Conservation (phyloP, 2,888 invertebrate genomes). For the Saturnia japonica region DNA sequence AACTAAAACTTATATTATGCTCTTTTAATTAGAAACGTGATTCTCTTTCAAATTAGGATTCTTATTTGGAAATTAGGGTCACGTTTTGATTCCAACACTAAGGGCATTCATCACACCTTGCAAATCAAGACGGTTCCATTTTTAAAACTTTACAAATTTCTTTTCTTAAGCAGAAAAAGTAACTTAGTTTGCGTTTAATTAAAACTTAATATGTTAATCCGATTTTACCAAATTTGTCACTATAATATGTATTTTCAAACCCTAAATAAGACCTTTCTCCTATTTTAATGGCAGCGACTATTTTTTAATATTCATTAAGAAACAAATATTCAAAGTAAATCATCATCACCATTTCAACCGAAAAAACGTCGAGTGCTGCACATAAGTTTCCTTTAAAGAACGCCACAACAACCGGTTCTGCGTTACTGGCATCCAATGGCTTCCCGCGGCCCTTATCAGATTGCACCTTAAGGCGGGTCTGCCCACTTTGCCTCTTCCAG, state of each 20-base stretch:
- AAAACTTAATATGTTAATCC: background rate
- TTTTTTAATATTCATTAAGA: too few relatives aligned
- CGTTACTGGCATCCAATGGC: too few relatives aligned
- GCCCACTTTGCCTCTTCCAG: too few relatives aligned
- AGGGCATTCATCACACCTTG: background rate
- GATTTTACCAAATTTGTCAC: background rate
- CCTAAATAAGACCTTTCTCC: too few relatives aligned
- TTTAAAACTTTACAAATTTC: background rate
- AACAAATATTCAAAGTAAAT: too few relatives aligned
- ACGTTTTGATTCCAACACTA: background rate
- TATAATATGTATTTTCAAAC: background rate
- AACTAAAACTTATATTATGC: background rate
- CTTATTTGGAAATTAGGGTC: background rate
- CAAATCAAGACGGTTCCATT: background rate
- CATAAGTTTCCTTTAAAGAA: too few relatives aligned
- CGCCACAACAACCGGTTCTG: too few relatives aligned
- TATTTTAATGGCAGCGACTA: too few relatives aligned
- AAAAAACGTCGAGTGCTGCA: too few relatives aligned
- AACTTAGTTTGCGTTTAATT: background rate
- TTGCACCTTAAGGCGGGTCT: too few relatives aligned
- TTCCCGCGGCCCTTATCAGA: too few relatives aligned
- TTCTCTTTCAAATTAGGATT: background rate
- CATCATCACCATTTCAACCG: too few relatives aligned
- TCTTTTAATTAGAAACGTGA: background rate
- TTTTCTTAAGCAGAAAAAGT: background rate